Evolutionary conservation across 1,140 invertebrate genomes (phyloP), one percentile per base, ranked within the genome.

Genomic region (Drosophila lacertosa): DNA sequence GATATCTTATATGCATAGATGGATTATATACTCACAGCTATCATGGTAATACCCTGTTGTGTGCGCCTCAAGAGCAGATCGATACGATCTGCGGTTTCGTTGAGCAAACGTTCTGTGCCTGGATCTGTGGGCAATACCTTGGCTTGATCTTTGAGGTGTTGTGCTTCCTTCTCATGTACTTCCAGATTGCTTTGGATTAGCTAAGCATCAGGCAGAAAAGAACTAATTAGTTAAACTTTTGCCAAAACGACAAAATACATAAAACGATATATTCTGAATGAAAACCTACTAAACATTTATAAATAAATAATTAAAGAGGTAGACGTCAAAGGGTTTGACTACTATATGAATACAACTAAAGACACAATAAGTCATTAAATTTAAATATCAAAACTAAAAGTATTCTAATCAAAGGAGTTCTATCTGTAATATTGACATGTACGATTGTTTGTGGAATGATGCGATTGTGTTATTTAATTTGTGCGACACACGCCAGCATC

Each of bases 141-240:
- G 0, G 86, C 77, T 51, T 86, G 72, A 13, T 84, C 64, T 45
- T 89, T 84, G 0, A 91, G 45, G 4, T 83, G 50, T 42, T 64
- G 63, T 20, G 80, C 89, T 69, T 91, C 82, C 60, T 65, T 74
- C 57, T 90, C 81, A 44, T 91, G 79, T 60, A 77, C 83, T 74
- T 91, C 71, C 42, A 91, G 79, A 89, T 91, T 91, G 53, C 71
- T 74, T 74, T 91, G 84, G 78, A 91, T 91, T 84, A 91, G 81
- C 90, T 91, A 47, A 0, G 42, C 66, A 68, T 44, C 26, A 24
- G 44, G 39, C 15, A 70, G n/a, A 42, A 42, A 45, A 57, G 55
- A 39, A 47, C 35, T 0, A 47, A 22, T 47, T 60, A 37, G 13
- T 74, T 37, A 63, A 57, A 29, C 1, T 6, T 24, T 45, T 55